Evolutionary conservation across 1,140 invertebrate species (phyloP), one percentile per base, ranked within the genome.

Genomic region (Heliothis virescens): DNA sequence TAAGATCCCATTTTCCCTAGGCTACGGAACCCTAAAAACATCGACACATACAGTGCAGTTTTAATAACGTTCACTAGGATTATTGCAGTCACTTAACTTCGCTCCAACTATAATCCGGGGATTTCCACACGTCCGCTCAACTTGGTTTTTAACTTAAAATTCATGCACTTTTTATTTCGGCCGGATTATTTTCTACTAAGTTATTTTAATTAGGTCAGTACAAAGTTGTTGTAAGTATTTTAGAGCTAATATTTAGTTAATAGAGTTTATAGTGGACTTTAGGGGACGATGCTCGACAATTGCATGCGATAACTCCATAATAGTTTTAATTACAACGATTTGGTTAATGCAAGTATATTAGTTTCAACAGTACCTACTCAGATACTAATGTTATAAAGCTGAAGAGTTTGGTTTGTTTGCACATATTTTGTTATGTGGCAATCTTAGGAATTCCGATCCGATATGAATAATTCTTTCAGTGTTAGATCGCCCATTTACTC

Each of bases 101-200:
- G 48, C 52, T 29, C 53, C 15, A 13, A 7, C 7, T 69, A 75
- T 75, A 69, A 80, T 69, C 73, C 73, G n/a, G 71, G 63, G 73
- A 80, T 80, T 76, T 80, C 73, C 72, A 80, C 79, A 80, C 72
- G 79, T 80, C 63, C 79, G 53, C 55, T 69, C 62, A 21, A 80
- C 72, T 69, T 57, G 53, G 50, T 76, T 67, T 76, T 71, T 18
- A 57, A 57, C n/a, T 18, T 18, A 57, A 18, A 57, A 57, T 80
- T 50, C 29, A 57, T 11, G 57, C 10, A 13, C 13, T 73, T 59
- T 73, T 73, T 59, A 73, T 26, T 71, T 71, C 21, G 53, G 5
- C 29, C 21, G 53, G 26, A 21, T 73, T 59, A 57, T 41, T 73
- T 73, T 59, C 11, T 52, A 62, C 12, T 73, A 59, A 73, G 71